phyloP scores from a whole-genome alignment of 2,113 vertebrate species.

The Apaloderma vittatum region DNA sequence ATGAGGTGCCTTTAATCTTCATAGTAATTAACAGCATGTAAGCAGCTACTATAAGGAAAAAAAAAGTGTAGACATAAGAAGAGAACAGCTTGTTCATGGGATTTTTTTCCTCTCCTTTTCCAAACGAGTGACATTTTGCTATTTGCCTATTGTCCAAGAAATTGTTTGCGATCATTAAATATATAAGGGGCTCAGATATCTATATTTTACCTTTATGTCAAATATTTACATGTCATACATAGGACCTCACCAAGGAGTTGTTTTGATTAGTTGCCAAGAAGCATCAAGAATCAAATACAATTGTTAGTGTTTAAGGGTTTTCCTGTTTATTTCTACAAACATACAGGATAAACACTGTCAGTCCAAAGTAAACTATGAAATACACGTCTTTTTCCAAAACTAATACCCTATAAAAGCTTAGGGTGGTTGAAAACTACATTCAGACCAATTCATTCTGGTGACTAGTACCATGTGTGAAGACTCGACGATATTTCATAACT shows the following conservation, averaged over 20 bases:
- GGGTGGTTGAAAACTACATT: conserved; percentile 65
- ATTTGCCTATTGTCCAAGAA: conserved; percentile 61
- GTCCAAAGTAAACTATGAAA: conserved; percentile 81
- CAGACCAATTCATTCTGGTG: conserved; percentile 51
- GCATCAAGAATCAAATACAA: conserved; percentile 82
- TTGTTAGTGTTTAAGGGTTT: conserved; percentile 85
- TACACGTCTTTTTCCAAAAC: conserved; percentile 74
- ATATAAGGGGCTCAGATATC: conserved; percentile 69
- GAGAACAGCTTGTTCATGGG: background rate
- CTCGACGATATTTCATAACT: conserved; percentile 64
- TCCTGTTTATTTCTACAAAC: conserved; percentile 88
- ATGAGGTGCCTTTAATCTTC: background rate
- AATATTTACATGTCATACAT: conserved; percentile 83
- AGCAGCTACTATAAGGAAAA: background rate
- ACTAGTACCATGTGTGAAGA: conserved; percentile 59
- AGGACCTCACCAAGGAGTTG: conserved; percentile 78
- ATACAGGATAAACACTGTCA: conserved; percentile 84
- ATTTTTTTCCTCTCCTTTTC: background rate
- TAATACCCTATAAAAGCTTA: conserved; percentile 67
- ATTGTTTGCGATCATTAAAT: conserved; percentile 70
- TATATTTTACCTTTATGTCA: conserved; percentile 81
- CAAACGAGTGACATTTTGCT: background rate
- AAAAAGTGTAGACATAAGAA: background rate
- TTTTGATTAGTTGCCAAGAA: conserved; percentile 83
- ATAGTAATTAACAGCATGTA: background rate